Base-by-base conservation (phyloP, 2,113 vertebrate species). In the Nycticorax nycticorax region DNA sequence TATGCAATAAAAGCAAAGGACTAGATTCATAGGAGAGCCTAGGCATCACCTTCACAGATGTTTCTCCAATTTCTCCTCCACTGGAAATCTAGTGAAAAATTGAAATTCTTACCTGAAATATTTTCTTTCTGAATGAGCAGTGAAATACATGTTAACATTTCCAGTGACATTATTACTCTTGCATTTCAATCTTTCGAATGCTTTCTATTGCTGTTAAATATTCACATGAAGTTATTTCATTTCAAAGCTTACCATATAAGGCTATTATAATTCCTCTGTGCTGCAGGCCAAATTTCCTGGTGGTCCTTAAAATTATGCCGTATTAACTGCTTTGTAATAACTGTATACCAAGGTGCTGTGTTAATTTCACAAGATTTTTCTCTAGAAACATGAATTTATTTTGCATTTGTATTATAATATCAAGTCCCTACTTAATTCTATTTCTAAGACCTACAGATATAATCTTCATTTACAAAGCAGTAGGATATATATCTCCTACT, bases 271-370 rank as follows among this genome's bases (percentile, higher is more conserved):
- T 81, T 92, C 69, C 39, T 91, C 53, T 81, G 27, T 89, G 89
- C 94, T 97, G 81, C 91, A 88, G 84, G 94, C 80, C 68, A 86
- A 2, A 91, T 86, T 88, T 94, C 85, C 73, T 96, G 80, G 87
- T 96, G 76, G 69, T 87, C 94, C 53, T 80, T 84, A 86, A 92
- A 92, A 86, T 95, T 50, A 92, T 81, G 50, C 79, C 10, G 5
- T 23, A 72, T 91, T 87, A 96, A 87, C 37, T 68, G 56, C 73
- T 35, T 85, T 91, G 69, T 81, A 89, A 87, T 72, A 92, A 72
- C 52, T 78, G 41, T 30, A 43, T 71, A 78, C 41, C 64, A 75
- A 85, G 69, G 35, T 87, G 53, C 39, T 69, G 57, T 17, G 77
- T 63, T 76, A 75, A 78, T 87, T 81, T 73, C 69, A 78, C 53